Percentiles rank a stretch among this genome's conserved stretches.
phyloP scores from a whole-genome alignment of 2,888 invertebrate species.

The Lasius platythorax region DNA sequence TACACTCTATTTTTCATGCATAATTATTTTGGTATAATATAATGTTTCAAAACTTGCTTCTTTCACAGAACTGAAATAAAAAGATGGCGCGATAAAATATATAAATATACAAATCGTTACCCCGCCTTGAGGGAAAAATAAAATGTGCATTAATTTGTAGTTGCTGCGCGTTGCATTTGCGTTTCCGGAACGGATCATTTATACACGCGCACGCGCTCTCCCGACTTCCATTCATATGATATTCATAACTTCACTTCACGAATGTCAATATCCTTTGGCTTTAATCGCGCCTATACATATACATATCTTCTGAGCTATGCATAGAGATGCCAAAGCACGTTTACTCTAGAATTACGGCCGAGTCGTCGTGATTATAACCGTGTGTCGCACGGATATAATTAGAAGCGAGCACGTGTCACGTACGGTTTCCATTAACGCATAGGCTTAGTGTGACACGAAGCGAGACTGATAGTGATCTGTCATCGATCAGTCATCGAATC shows the following conservation, averaged over 20 bases:
- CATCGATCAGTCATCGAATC: slow-evolving; percentile 54
- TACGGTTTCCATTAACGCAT: slow-evolving; percentile 65
- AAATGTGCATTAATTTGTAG: background rate
- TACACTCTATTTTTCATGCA: background rate
- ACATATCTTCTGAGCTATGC: slow-evolving; percentile 32
- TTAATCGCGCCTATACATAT: slow-evolving; percentile 46
- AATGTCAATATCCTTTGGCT: slow-evolving; percentile 46
- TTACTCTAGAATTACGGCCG: slow-evolving; percentile 63
- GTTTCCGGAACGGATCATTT: slow-evolving; percentile 38
- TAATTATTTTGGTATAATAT: background rate
- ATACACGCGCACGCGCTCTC: background rate
- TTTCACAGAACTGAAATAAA: background rate
- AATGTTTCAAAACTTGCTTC: background rate
- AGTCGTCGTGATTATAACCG: slow-evolving; percentile 68
- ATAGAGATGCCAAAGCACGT: slow-evolving; percentile 59
- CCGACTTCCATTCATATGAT: slow-evolving; percentile 39
- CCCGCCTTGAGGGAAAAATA: background rate
- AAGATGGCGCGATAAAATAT: background rate
- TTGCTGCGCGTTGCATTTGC: background rate
- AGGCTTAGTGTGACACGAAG: slow-evolving; percentile 17
- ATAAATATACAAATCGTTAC: background rate
- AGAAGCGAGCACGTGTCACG: slow-evolving; percentile 67
- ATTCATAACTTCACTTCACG: slow-evolving; percentile 45
- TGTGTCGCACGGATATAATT: slow-evolving; percentile 65
- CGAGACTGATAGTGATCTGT: slow-evolving; percentile 59